Evolutionary conservation across 2,797 vertebrate genomes (phyloP).

Genomic region (Acrossocheilus fasciatus): DNA sequence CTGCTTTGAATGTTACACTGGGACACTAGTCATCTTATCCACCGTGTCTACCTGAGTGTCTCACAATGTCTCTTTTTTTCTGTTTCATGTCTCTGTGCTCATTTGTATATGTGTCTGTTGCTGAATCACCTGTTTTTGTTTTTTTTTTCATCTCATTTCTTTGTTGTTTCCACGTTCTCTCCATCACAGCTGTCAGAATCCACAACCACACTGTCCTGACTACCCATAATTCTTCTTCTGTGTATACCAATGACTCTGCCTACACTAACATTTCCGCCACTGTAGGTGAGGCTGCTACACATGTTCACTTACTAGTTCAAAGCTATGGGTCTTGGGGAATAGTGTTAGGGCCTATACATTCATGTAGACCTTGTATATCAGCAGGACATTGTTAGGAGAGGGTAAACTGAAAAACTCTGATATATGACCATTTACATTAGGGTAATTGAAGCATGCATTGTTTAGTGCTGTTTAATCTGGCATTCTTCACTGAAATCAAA

Average conservation of each 20-base stretch:
- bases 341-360: neutral
- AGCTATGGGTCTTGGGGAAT: neutral
- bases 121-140: slow-evolving; percentile 51
- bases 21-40: neutral
- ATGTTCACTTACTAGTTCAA: slow-evolving; percentile 47
- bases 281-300: slow-evolving; percentile 90
- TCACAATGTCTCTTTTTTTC: slow-evolving; percentile 9
- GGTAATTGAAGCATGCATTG: slow-evolving; percentile 3
- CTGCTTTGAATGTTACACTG: neutral
- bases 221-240: slow-evolving; percentile 95
- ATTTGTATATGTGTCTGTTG: slow-evolving; percentile 53
- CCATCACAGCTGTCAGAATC: slow-evolving; percentile 89
- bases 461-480: slow-evolving; percentile 32
- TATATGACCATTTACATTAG: slow-evolving; percentile 41
- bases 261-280: slow-evolving; percentile 98
- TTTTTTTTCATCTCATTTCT: slow-evolving; percentile 51
- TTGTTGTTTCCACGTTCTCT: slow-evolving; percentile 71
- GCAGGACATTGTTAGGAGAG: slow-evolving; percentile 9
- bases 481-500: slow-evolving; percentile 6
- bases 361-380: slow-evolving; percentile 2
- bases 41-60: slow-evolving; percentile 24
- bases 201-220: slow-evolving; percentile 98
- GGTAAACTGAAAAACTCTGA: slow-evolving; percentile 2
- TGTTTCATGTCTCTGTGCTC: slow-evolving; percentile 35
- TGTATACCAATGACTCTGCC: slow-evolving; percentile 97